Evolutionary conservation across 2,888 invertebrate species (phyloP).

Genomic region (Polydrusus pterygomalis): DNA sequence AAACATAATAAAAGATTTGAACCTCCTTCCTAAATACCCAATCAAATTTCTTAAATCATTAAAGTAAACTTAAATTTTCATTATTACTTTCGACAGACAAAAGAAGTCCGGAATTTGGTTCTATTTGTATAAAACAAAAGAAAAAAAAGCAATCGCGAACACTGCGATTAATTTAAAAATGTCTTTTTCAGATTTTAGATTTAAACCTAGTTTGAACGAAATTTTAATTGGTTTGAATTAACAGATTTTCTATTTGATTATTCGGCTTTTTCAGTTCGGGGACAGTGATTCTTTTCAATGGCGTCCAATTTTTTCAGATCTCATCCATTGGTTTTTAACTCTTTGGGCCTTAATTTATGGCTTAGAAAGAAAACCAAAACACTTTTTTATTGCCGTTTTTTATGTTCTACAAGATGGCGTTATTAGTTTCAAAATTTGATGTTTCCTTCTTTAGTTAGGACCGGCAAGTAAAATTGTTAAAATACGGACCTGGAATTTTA

Average conservation of each 20-base stretch:
- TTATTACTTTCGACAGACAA: constrained; percentile 20
- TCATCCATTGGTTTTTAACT: no score
- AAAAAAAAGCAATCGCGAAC: constrained; percentile 15
- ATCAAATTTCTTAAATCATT: constrained; percentile 16
- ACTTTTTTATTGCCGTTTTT: no score
- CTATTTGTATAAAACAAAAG: constrained; percentile 35
- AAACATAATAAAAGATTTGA: not conserved
- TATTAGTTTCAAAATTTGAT: no score
- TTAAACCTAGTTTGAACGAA: constrained; percentile 31
- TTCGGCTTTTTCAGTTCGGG: constrained; percentile 28
- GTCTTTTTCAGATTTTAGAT: constrained; percentile 37
- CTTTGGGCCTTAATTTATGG: no score
- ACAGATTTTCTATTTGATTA: constrained; percentile 40
- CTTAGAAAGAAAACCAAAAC: no score
- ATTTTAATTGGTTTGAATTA: constrained; percentile 38
- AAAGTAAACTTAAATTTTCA: constrained; percentile 29
- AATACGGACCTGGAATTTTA: no score
- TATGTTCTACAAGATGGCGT: no score
- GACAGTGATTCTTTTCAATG: not conserved
- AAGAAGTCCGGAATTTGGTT: constrained; percentile 19
- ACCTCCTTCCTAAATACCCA: not conserved
- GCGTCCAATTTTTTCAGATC: not conserved
- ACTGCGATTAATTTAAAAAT: constrained; percentile 36
- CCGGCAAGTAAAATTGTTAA: no score
- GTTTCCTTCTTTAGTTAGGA: no score